Base-by-base conservation (phyloP, 2,888 invertebrate species). In the Apantesis nais region DNA sequence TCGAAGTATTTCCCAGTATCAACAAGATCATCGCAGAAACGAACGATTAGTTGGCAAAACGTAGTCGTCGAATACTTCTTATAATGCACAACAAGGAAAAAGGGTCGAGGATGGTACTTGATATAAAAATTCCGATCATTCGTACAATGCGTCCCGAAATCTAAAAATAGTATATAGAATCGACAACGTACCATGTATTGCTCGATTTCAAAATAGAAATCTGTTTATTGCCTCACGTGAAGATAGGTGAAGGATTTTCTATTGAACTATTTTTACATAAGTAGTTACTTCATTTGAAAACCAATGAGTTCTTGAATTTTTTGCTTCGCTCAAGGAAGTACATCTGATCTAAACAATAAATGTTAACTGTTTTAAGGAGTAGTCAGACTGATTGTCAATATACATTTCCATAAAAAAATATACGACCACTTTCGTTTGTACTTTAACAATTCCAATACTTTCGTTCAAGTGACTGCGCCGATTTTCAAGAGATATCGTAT, bases 211-310 rank as follows among this genome's bases (percentile, higher is more conserved):
- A 58, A 58, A 55, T 29, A 58, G 58, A 58, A 16, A 14, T 29
- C 25, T 58, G 29, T 58, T 29, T 58, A 29, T 55, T 58, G 58
- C 58, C 29, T 29, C 29, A 58, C 14, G 29, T 29, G 58, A 29
- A 58, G 29, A 58, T 58, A 58, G 58, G 58, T 58, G 58, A 58
- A 58, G 58, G 58, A 58, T 58, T 29, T 58, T 16, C 16, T 29
- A 29, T 29, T 16, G 25, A 14, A 58, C 58, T 58, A 58, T 58
- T 58, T 58, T 58, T 58, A 25, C 7, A 7, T 29, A 7, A 4
- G 29, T 29, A 58, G 29, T 14, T 29, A 16, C 29, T 58, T 29
- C 25, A 58, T 29, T 58, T 58, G 7, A 58, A 58, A 29, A 29
- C 16, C 58, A 29, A 55, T 16, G 29, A 16, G 1, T 29, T 58